These are phyloP conservation scores for Azorinus chamasolen DNA, from an alignment of 2,888 invertebrate genomes.

Conservation along the genomic window DNA sequence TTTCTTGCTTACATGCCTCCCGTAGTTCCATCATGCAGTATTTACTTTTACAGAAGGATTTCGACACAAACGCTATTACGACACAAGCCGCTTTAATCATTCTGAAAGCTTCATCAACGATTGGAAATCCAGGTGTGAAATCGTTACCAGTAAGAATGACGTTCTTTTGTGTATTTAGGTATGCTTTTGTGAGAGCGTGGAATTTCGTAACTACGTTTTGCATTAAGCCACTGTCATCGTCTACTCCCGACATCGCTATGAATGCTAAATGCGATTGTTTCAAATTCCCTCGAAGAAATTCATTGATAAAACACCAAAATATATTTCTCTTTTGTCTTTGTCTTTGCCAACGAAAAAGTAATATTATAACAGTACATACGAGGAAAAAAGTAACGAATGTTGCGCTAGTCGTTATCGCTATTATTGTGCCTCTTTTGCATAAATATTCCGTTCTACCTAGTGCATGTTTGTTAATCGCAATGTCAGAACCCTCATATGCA, in stretches of 20 bases:
- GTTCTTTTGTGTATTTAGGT: not conserved
- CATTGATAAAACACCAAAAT: no score
- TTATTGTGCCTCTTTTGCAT: no score
- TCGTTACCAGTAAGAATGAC: not conserved
- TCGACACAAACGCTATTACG: not conserved
- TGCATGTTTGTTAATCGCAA: no score
- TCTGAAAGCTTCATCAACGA: not conserved
- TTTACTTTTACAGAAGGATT: not conserved
- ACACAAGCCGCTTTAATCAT: not conserved
- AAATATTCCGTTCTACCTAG: no score
- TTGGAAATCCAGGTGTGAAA: not conserved
- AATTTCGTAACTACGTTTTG: not conserved
- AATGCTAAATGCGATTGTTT: not conserved
- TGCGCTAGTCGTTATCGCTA: no score
- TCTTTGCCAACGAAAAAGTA: no score
- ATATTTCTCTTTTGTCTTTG: no score
- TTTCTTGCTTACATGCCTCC: conserved; percentile 3
- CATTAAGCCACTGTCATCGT: not conserved
- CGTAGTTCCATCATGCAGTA: conserved; percentile 6
- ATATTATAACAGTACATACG: no score
- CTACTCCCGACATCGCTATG: not conserved
- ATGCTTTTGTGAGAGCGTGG: no score
- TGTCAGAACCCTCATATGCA: no score
- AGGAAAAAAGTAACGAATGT: no score
- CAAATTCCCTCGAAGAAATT: not conserved